These are phyloP conservation scores for Nemoura dubitans DNA, from an alignment of 2,888 invertebrate species.

Conservation along the genomic window DNA sequence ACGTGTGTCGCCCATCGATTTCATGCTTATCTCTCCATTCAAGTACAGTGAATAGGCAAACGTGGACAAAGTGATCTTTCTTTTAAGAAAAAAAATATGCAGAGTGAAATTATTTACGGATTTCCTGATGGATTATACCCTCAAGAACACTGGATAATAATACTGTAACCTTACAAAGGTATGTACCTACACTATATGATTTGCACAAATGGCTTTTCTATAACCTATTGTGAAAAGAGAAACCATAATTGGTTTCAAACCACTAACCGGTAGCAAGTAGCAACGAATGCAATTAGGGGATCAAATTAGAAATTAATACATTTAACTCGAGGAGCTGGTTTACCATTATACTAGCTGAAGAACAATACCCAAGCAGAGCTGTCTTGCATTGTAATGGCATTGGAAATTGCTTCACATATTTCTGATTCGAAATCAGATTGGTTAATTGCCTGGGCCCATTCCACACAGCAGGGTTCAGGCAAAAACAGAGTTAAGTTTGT, in stretches of 20 bases:
- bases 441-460: constrained; percentile 1
- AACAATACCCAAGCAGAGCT: neutral
- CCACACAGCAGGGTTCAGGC: too few species aligned
- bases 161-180: constrained; percentile 8
- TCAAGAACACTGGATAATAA: constrained; percentile 16
- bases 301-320: neutral
- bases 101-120: constrained; percentile 14
- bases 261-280: neutral
- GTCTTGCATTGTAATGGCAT: neutral
- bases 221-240: neutral
- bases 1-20: neutral
- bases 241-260: neutral
- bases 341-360: neutral
- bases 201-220: neutral
- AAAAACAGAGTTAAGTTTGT: too few species aligned
- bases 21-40: neutral
- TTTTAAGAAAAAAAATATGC: neutral
- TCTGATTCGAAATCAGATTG: neutral
- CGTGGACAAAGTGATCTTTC: neutral
- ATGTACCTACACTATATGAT: constrained; percentile 10
- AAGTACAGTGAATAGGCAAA: neutral
- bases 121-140: neutral
- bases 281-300: neutral
- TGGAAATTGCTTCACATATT: neutral
- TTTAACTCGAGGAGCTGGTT: neutral